Conservation (phyloP, 37 sponge, comb jelly and placozoan species). For the Aplysina aerophoba region DNA sequence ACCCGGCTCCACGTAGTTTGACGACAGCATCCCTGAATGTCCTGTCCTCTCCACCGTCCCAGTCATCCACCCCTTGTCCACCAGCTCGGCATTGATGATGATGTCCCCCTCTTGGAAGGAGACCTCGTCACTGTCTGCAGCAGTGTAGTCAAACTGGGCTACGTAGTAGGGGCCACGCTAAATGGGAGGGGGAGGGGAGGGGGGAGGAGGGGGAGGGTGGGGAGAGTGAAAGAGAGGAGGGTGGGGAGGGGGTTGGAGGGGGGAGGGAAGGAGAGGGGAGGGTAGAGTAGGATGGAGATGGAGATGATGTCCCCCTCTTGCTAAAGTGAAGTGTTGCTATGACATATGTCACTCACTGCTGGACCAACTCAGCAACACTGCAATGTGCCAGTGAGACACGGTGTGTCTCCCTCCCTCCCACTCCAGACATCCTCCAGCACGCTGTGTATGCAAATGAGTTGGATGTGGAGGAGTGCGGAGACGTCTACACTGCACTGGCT, state of each 20-base stretch:
- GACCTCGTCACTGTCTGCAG: constrained; percentile 74
- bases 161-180: constrained; percentile 34
- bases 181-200: neutral
- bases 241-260: neutral
- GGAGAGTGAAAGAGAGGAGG: neutral
- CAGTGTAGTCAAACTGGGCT: constrained; percentile 71
- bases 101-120: constrained; percentile 65
- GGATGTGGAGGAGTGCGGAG: neutral
- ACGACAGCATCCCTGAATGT: constrained; percentile 88
- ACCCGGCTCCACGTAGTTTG: constrained; percentile 89
- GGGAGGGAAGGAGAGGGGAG: neutral
- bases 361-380: too few relatives aligned
- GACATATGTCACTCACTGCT: too few relatives aligned
- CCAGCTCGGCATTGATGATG: constrained; percentile 78
- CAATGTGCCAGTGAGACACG: too few relatives aligned
- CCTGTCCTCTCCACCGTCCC: constrained; percentile 91
- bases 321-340: too few relatives aligned
- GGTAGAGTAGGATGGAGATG: too few relatives aligned
- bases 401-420: too few relatives aligned
- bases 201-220: neutral
- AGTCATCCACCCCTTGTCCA: constrained; percentile 98
- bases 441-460: constrained; percentile 3
- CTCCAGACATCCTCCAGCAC: neutral
- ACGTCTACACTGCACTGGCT: constrained; percentile 12
- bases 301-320: too few relatives aligned